Conservation (phyloP, 92 coral and sea anemone species). For the Desmophyllum pertusum region DNA sequence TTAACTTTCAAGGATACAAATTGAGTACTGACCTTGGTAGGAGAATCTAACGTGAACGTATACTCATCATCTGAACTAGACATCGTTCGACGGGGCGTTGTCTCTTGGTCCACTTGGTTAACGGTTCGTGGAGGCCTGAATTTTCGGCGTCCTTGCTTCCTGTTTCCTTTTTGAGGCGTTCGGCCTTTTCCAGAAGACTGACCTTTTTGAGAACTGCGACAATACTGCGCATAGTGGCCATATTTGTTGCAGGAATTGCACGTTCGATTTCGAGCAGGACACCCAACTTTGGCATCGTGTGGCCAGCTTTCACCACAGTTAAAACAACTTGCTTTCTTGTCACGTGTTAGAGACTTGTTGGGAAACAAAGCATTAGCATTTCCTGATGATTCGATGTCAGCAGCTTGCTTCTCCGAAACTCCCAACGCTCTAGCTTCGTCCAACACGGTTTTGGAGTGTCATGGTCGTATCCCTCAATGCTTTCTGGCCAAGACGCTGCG, state of each 20-base stretch:
- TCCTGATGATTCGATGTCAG: conserved; percentile 41
- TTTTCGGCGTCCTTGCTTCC: background rate
- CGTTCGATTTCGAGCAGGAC: conserved; percentile 50
- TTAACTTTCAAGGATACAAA: conserved; percentile 36
- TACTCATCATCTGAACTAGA: conserved; percentile 55
- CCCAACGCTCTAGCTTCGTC: conserved; percentile 13
- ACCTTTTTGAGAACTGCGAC: conserved; percentile 20
- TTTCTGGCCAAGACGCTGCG: conserved; percentile 14
- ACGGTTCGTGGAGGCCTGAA: background rate
- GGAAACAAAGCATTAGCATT: conserved; percentile 44
- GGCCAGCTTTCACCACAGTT: conserved; percentile 48
- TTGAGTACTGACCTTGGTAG: conserved; percentile 37
- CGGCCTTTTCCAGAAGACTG: conserved; percentile 4
- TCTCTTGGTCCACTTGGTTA: conserved; percentile 28
- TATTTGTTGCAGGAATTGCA: conserved; percentile 45
- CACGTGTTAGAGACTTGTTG: conserved; percentile 10
- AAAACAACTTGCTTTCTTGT: conserved; percentile 28
- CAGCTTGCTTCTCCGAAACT: conserved; percentile 23
- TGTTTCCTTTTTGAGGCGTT: background rate
- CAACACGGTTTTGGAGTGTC: conserved; percentile 28
- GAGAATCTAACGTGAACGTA: conserved; percentile 13
- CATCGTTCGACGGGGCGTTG: background rate
- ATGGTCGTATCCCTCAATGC: conserved; percentile 17
- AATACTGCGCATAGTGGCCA: conserved; percentile 38
- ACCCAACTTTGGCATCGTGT: conserved; percentile 34